Conservation (phyloP, 1,140 invertebrate genomes). For the Euwallacea similis region DNA sequence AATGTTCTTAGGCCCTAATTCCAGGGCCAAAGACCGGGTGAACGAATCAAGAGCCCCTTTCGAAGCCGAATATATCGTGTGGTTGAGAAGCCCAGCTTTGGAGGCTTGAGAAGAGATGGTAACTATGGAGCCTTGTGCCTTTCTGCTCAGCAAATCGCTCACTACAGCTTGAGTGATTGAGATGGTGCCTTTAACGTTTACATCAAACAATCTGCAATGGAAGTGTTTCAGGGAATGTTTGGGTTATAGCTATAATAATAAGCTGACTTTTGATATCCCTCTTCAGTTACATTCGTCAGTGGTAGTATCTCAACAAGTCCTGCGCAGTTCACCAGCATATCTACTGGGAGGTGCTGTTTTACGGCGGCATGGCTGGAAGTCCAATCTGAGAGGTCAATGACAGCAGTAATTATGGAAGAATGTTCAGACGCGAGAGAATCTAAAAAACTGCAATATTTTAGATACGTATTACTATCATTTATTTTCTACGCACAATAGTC, state of each 20-base stretch:
- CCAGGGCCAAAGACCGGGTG: slow-evolving; percentile 77
- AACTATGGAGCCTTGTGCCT: slow-evolving; percentile 76
- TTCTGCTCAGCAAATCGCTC: slow-evolving; percentile 69
- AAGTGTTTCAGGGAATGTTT: no score
- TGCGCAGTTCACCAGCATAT: slow-evolving; percentile 85
- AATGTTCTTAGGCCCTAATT: slow-evolving; percentile 84
- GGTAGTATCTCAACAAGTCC: slow-evolving; percentile 62
- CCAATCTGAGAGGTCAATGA: slow-evolving; percentile 78
- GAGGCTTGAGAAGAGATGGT: slow-evolving; percentile 85
- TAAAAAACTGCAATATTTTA: slow-evolving; percentile 6
- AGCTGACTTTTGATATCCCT: slow-evolving; percentile 71
- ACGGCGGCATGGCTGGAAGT: slow-evolving; percentile 65
- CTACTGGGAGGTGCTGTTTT: slow-evolving; percentile 60
- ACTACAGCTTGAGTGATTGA: slow-evolving; percentile 81
- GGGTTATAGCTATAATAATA: neutral
- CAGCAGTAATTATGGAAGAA: slow-evolving; percentile 65
- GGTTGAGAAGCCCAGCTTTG: slow-evolving; percentile 69
- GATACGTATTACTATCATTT: neutral
- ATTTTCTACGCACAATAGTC: neutral
- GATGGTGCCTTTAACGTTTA: slow-evolving; percentile 84
- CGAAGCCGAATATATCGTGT: slow-evolving; percentile 60
- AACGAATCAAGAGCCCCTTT: slow-evolving; percentile 70
- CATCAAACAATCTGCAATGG: slow-evolving; percentile 67
- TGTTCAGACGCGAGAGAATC: slow-evolving; percentile 64
- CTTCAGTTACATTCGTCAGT: slow-evolving; percentile 66